Evolutionary conservation across 1,140 invertebrate genomes (phyloP), one percentile per base, ranked within the genome.

Genomic region (Dreissena polymorpha): DNA sequence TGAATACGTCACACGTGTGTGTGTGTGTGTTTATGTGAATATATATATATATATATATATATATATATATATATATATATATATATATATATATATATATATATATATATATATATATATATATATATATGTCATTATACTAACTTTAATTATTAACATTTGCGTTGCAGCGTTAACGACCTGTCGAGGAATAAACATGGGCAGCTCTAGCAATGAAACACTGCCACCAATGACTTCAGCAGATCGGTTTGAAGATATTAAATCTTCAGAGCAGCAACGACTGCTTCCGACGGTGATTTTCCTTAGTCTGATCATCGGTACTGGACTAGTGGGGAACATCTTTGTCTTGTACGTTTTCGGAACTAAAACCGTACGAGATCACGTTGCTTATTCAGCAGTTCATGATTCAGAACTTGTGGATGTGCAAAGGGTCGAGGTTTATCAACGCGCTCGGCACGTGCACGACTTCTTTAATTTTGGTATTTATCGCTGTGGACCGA

Each of bases 331-430:
- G 0, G 83, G 83, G n/a, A 84, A 84, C 39, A 60, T 18, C 49
- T 51, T 84, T 12, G 83, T 77, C 14, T 71, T 71, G 29, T 76
- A 84, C 25, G 60, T 84, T 1, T 84, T 78, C 49, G 55, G 71
- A 8, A 78, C 70, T 23, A 53, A 57, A n/a, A n/a, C 79, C 79
- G 10, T 29, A 67, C 5, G 71, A 82, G 68, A 12, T 82, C 13
- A 13, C 27, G 8, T 16, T n/a, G 16, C 51, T 82, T 25, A 12
- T 55, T 1, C 27, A 18, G 64, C 55, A 73, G 25, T 82, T 67
- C 21, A 67, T 14, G 8, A 67, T 65, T 27, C 50, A 27, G 6
- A n/a, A 55, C 57, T 8, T 67, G 8, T 23, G 27, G 55, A 16
- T 74, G 50, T 82, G 79, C 25, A 82, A 82, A 67, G 7, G 67